Evolutionary conservation across 2,888 invertebrate genomes (phyloP), one percentile per base, ranked within the genome.

Genomic region (Dusona sp.): DNA sequence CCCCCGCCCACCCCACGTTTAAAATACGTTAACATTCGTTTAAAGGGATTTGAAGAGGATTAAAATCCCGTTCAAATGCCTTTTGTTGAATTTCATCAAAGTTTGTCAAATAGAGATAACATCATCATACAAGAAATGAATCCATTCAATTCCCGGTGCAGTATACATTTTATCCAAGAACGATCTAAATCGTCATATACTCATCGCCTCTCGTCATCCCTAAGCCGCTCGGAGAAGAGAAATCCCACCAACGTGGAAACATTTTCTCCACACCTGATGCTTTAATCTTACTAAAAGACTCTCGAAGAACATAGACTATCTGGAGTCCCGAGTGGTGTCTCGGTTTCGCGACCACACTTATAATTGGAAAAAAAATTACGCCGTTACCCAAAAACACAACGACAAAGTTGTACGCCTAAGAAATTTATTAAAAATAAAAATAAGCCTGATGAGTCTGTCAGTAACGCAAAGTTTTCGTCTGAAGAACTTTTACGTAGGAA

Each of bases 221-320:
- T 29, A 19, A 70, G 48, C 45, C 29, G 16, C 29, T 45, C 29
- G 29, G 25, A 48, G 19, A 25, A 13, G 22, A 48, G 48, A 70
- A 48, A 70, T 70, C 29, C 29, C 29, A 70, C 48, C 70, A 70
- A 29, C 70, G 16, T 42, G 48, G 48, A 45, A 70, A 70, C 70
- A 68, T 68, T 68, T 68, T 67, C n/a, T 38, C 38, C 13, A 0
- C 36, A 70, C 70, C 70, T 70, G 70, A 45, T 70, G 19, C 33
- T 70, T 29, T 48, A 25, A 70, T 70, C 33, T 70, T 19, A 8
- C 25, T 70, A 70, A 70, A 70, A 70, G 70, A 45, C 45, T 48
- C 48, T 42, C 48, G 19, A 45, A 42, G 19, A 19, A 29, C 22
- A 22, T 36, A 38, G 9, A 67, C 9, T 22, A n/a, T 22, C 67